Conservation (phyloP, 1,140 invertebrate genomes). For the Ectropis grisescens region DNA sequence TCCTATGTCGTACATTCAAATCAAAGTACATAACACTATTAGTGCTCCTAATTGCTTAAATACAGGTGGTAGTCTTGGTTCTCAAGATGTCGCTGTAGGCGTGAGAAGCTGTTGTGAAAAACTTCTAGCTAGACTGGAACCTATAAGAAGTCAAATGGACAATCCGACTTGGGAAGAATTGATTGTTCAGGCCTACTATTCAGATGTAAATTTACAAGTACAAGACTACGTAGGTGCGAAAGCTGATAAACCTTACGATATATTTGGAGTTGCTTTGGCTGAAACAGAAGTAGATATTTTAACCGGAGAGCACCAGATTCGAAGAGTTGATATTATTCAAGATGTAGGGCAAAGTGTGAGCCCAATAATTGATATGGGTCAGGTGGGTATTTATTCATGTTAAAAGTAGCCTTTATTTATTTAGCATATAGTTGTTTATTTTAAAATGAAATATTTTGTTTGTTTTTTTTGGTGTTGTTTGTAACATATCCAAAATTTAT, state of each 20-base stretch:
- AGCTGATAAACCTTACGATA: constrained; percentile 63
- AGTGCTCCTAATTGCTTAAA: constrained; percentile 70
- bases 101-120: constrained; percentile 19
- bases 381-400: constrained; percentile 59
- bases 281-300: constrained; percentile 84
- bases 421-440: no score
- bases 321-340: constrained; percentile 80
- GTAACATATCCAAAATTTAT: no score
- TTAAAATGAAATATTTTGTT: no score
- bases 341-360: constrained; percentile 82
- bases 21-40: constrained; percentile 75
- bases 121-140: constrained; percentile 71
- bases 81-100: constrained; percentile 13
- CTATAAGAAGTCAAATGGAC: constrained; percentile 67
- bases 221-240: constrained; percentile 15
- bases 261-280: constrained; percentile 72
- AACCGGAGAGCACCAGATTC: constrained; percentile 77
- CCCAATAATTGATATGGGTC: constrained; percentile 85
- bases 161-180: constrained; percentile 75
- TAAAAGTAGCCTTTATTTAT: no score
- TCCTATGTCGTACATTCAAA: constrained; percentile 73
- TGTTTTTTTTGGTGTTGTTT: no score
- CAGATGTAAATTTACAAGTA: constrained; percentile 71
- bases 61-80: constrained; percentile 72
- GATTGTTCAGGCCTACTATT: constrained; percentile 65